phyloP scores from a whole-genome alignment of 2,113 vertebrate genomes.

The Platycercus adscitus region DNA sequence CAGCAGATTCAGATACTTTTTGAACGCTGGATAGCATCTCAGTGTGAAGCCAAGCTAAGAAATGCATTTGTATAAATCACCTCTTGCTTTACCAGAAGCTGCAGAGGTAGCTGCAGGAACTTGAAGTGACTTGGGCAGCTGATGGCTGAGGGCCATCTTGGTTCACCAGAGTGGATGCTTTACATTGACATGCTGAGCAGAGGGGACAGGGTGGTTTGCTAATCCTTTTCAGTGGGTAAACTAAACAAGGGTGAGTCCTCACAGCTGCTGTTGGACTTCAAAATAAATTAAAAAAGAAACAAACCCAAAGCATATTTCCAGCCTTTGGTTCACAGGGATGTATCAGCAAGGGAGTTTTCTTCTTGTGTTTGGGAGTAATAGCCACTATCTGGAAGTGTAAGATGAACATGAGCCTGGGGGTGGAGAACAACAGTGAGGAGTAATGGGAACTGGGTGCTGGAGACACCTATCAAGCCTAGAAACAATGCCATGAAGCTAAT shows the following conservation, averaged over 20 bases:
- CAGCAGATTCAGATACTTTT: background rate
- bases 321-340: background rate
- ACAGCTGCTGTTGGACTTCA: background rate
- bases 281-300: background rate
- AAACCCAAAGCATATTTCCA: background rate
- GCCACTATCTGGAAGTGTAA: background rate
- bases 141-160: background rate
- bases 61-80: background rate
- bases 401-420: background rate
- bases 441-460: background rate
- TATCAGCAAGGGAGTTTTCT: background rate
- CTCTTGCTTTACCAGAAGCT: background rate
- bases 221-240: background rate
- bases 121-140: background rate
- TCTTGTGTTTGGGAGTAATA: background rate
- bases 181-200: accelerated
- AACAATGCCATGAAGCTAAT: background rate
- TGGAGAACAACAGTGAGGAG: background rate
- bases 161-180: background rate
- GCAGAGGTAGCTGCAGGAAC: background rate
- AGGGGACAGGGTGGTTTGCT: background rate
- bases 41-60: background rate
- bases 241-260: background rate
- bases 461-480: background rate
- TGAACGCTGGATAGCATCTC: background rate